Percentiles rank a stretch among this genome's conserved stretches.
Conservation (phyloP, 2,797 vertebrate species). For the Syndactyla subalaris region DNA sequence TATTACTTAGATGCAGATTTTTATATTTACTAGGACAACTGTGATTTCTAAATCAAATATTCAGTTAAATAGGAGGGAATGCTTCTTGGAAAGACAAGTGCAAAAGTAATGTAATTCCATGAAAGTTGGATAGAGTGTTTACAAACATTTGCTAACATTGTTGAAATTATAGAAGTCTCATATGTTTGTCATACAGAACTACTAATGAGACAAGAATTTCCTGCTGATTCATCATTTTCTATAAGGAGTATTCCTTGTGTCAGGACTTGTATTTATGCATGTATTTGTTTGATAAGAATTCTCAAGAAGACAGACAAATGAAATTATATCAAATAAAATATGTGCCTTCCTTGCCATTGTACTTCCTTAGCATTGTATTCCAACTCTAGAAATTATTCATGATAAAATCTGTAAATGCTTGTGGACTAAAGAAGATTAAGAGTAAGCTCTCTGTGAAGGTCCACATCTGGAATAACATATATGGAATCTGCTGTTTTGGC, state of each 20-base stretch:
- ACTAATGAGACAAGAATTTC: background rate
- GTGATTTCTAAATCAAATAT: background rate
- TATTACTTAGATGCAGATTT: background rate
- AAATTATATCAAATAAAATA: background rate
- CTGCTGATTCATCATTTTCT: background rate
- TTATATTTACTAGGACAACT: background rate
- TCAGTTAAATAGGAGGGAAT: background rate
- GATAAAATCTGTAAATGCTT: background rate
- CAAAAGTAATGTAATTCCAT: background rate
- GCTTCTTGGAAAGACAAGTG: background rate
- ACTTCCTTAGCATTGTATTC: background rate
- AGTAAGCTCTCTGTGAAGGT: background rate
- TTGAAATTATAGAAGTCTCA: background rate
- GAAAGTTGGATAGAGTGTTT: background rate
- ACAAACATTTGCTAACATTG: background rate
- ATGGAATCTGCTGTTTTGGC: background rate
- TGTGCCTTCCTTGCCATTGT: background rate
- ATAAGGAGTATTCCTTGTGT: background rate
- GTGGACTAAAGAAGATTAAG: background rate
- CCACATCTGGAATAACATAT: background rate
- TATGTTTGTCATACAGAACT: background rate
- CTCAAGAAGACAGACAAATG: background rate
- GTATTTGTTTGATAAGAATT: background rate
- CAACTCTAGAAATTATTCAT: background rate
- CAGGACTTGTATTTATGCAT: background rate